Conservation (phyloP, 1,140 invertebrate species). For the Meteorus sp. region DNA sequence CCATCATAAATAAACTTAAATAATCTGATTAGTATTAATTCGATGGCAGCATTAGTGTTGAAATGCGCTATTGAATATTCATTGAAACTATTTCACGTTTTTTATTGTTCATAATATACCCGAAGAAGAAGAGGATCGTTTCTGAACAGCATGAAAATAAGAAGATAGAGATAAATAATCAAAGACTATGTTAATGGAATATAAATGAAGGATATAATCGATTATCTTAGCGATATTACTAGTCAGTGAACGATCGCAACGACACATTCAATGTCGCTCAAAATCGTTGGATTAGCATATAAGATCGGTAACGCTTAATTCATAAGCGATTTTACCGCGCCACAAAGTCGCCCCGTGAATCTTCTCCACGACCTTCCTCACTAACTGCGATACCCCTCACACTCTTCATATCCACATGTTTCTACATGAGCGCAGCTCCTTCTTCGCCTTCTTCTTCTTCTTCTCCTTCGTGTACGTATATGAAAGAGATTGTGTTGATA, state of each 20-base stretch:
- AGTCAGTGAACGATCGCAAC: neutral
- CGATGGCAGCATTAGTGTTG: no score
- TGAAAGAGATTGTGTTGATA: no score
- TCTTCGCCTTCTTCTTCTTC: neutral
- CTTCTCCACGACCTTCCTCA: constrained; percentile 11
- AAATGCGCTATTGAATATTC: no score
- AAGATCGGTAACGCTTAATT: constrained; percentile 6
- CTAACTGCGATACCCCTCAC: neutral
- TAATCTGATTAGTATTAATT: no score
- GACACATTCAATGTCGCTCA: neutral
- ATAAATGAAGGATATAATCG: neutral
- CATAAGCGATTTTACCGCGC: neutral
- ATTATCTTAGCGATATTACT: neutral
- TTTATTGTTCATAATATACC: no score
- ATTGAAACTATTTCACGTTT: no score
- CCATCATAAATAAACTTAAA: no score
- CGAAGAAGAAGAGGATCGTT: no score
- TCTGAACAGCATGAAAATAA: no score
- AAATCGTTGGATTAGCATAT: constrained; percentile 2
- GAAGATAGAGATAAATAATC: no score
- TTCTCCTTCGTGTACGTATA: neutral
- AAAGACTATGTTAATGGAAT: no score
- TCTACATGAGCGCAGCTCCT: neutral
- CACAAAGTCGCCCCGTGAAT: constrained; percentile 9
- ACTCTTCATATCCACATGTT: neutral